Base-by-base conservation (phyloP, 1,140 invertebrate species). In the Calephelis nemesis region DNA sequence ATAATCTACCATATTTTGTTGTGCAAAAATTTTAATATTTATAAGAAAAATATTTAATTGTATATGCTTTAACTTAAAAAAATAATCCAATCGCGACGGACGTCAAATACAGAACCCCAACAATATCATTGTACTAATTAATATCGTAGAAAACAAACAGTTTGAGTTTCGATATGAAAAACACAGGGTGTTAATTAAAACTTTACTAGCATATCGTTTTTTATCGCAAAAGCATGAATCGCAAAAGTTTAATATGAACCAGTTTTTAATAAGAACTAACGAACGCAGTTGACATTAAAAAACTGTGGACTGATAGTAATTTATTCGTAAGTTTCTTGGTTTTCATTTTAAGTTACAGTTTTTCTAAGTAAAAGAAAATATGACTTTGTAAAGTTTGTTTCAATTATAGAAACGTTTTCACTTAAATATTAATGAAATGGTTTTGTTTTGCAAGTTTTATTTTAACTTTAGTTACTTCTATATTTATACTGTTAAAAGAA, bases 151-250 rank as follows among this genome's bases (percentile, higher is more conserved):
- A 54, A 54, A 45, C 50, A 54, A 54, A 54, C 50, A 54, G 50
- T 54, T 54, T 54, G 15, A 54, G 15, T 19, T 54, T 54, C 15
- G 19, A 63, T 67, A 40, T 50, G 63, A 62, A 68, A 68, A 68
- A 68, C 50, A 48, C 66, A 50, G 50, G 47, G 54, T 62, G 70
- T 72, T 72, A 72, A 72, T 72, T 72, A 72, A 72, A 72, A 72
- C 47, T 72, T 72, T 47, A 65, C 39, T 65, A 60, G 30, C 15
- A 47, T 68, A 62, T 64, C 52, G 63, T 68, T 65, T 68, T 62
- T 72, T 62, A 68, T 54, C 66, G 62, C 64, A 63, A 68, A 54
- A 62, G 62, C 64, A 63, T 45, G 63, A 50, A 45, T 63, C 47
- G 62, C 58, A 42, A 47, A 62, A 72, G 60, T 67, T 67, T 52